Evolutionary conservation across 2,888 invertebrate species (phyloP).

Genomic region (Deilephila elpenor): DNA sequence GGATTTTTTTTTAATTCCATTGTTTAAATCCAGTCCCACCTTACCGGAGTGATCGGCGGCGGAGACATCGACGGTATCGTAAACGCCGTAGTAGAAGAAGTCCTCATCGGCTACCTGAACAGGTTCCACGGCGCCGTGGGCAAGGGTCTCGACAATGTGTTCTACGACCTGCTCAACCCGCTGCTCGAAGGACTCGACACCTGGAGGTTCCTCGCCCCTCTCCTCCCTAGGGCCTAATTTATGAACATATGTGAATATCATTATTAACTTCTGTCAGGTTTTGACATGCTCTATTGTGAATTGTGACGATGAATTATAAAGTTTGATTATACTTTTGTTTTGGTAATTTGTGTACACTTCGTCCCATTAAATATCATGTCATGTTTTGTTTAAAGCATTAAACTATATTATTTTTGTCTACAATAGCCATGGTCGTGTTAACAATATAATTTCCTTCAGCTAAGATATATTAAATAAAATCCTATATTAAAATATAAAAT

Average conservation of each 20-base stretch:
- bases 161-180: conserved; percentile 55
- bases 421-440: too few relatives aligned
- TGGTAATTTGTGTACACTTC: too few relatives aligned
- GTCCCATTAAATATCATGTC: too few relatives aligned
- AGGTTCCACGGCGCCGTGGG: conserved; percentile 70
- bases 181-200: conserved; percentile 66
- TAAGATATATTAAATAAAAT: too few relatives aligned
- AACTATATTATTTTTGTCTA: too few relatives aligned
- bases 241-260: neutral
- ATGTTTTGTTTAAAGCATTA: too few relatives aligned
- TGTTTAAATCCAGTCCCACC: conserved; percentile 59
- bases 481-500: too few relatives aligned
- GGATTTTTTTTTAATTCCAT: neutral
- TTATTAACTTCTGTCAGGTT: too few relatives aligned
- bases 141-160: conserved; percentile 37
- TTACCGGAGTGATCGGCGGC: conserved; percentile 76
- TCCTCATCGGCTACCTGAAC: conserved; percentile 67
- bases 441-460: too few relatives aligned
- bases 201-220: conserved; percentile 64
- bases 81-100: conserved; percentile 71
- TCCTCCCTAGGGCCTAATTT: conserved; percentile 47
- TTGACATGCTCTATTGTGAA: too few relatives aligned
- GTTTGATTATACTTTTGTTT: too few relatives aligned
- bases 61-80: conserved; percentile 75
- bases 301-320: too few relatives aligned